Evolutionary conservation across 2,888 invertebrate species (phyloP), one percentile per base, ranked within the genome.

Genomic region (Hypomecis punctinalis): DNA sequence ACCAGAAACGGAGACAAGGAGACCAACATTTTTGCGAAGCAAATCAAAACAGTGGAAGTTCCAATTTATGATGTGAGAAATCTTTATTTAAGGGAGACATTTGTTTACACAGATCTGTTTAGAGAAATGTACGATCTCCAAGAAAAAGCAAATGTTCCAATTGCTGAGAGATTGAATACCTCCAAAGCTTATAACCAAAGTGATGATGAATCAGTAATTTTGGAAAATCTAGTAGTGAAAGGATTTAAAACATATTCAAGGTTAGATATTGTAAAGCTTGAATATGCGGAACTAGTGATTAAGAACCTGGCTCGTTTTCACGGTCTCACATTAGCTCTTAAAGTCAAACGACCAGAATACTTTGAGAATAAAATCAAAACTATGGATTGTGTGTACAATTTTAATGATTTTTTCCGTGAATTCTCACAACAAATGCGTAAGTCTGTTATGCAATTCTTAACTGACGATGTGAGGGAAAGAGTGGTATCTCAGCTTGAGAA

Each of bases 41-140:
- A 52, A 52, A 52, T 52, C 9, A n/a, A 6, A 40, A 5, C 39
- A n/a, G 23, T 52, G 10, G 40, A 52, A 40, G 51, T 45, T 1
- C 52, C 52, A 23, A 52, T 52, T n/a, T 52, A 52, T 23, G 40
- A 52, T 23, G 40, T 52, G 10, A 52, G 23, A 5, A 40, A 52
- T 13, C 13, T 52, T 23, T 52, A 52, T 23, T 40, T 23, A n/a
- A 35, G 52, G 40, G 52, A 52, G 23, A 40, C 13, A 6, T 52
- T 39, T 10, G 6, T 52, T 9, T 52, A 52, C 10, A 40, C 40
- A 39, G 39, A 52, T 23, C 1, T 52, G 13, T 10, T 52, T 10
- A 52, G 40, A 52, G 39, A 13, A 54, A 54, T 37, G 11, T 23
- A 13, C 13, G 39, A 39, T 9, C 52, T 52, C 23, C 52, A 52